phyloP scores from a whole-genome alignment of 1,140 invertebrate species.

The Gonioctena quinquepunctata region DNA sequence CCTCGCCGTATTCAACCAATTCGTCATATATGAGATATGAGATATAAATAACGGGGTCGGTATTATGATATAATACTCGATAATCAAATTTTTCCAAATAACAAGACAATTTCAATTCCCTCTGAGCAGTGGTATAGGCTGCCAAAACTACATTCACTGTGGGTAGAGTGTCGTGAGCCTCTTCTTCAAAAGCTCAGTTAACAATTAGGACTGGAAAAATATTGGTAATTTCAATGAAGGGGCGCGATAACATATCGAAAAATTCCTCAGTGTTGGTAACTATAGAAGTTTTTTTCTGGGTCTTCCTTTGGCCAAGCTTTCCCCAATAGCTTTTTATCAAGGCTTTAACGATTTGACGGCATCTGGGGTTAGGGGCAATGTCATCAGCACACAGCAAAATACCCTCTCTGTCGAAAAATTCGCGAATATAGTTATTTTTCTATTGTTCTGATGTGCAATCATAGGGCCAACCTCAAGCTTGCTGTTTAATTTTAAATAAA shows the following conservation, averaged over 20 bases:
- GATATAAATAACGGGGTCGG: constrained; percentile 51
- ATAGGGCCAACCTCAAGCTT: constrained; percentile 46
- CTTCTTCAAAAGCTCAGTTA: constrained; percentile 30
- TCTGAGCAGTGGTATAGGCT: constrained; percentile 49
- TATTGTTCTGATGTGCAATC: constrained; percentile 39
- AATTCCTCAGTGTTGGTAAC: constrained; percentile 12
- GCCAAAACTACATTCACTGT: constrained; percentile 49
- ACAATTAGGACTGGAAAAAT: constrained; percentile 36
- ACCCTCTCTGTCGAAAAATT: constrained; percentile 48
- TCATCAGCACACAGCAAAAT: constrained; percentile 42
- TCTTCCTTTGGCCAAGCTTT: constrained; percentile 24
- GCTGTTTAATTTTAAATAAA: constrained; percentile 53
- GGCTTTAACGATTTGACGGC: constrained; percentile 17
- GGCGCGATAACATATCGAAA: constrained; percentile 40
- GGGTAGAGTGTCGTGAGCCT: background rate
- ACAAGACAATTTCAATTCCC: constrained; percentile 47
- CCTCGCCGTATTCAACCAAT: constrained; percentile 26
- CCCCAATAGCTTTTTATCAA: constrained; percentile 29
- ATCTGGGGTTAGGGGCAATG: constrained; percentile 19
- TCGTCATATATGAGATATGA: constrained; percentile 42
- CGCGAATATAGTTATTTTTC: constrained; percentile 24
- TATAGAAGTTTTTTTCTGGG: constrained; percentile 4
- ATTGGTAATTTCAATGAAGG: constrained; percentile 28
- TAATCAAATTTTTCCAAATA: constrained; percentile 47
- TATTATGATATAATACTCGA: constrained; percentile 55